A percentile compares a stretch with the other conserved stretches of the same genome.
phyloP scores from a whole-genome alignment of 1,140 invertebrate species.

The Caligus rogercresseyi region DNA sequence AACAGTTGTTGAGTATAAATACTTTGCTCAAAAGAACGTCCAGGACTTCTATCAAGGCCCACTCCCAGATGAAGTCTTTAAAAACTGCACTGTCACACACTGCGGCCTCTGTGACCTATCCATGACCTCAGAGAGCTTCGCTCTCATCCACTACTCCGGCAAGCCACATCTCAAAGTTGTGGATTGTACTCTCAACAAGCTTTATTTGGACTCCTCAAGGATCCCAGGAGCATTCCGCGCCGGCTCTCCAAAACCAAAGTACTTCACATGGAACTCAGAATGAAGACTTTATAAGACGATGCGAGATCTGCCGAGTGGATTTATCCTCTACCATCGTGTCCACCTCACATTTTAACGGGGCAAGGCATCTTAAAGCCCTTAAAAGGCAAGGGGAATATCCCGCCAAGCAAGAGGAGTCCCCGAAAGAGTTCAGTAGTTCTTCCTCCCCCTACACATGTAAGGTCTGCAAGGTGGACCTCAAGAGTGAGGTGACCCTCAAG shows the following conservation, averaged over 20 bases:
- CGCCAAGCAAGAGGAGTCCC: not conserved
- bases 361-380: not conserved
- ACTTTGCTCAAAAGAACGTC: not conserved
- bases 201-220: not conserved
- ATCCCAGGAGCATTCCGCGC: not conserved
- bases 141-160: not conserved
- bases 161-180: not conserved
- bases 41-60: not conserved
- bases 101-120: not conserved
- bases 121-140: not conserved
- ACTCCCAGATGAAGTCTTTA: not conserved
- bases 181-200: not conserved
- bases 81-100: not conserved
- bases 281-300: not conserved
- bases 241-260: not conserved
- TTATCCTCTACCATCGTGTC: not conserved
- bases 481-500: not conserved
- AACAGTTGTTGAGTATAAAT: too few species aligned
- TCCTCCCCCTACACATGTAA: too few species aligned
- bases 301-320: not conserved
- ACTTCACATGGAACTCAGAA: not conserved
- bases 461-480: not conserved
- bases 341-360: not conserved
- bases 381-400: not conserved
- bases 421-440: not conserved